Conservation (phyloP, 2,113 vertebrate species). For the Misgurnus anguillicaudatus region DNA sequence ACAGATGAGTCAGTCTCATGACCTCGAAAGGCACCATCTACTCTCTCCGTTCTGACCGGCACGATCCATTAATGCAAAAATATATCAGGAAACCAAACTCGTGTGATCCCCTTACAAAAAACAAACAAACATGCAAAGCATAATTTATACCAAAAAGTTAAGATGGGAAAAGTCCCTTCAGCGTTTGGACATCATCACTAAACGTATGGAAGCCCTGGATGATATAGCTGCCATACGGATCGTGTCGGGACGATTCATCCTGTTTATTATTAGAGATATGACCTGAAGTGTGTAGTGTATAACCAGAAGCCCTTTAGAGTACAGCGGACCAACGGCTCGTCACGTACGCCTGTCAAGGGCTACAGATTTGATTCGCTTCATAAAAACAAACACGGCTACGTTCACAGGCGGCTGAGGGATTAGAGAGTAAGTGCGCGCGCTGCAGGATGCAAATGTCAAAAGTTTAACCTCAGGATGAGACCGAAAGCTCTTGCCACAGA, state of each 20-base stretch:
- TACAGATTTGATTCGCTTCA: background rate
- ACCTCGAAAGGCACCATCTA: no score
- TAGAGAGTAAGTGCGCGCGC: background rate
- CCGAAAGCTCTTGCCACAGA: slow-evolving; percentile 9
- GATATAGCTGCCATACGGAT: slow-evolving; percentile 78
- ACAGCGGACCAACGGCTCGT: slow-evolving; percentile 69
- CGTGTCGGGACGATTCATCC: slow-evolving; percentile 56
- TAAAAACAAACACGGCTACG: background rate
- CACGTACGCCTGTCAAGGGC: slow-evolving; percentile 56
- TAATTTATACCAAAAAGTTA: no score
- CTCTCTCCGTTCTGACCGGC: no score
- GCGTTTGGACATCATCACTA: slow-evolving; percentile 36
- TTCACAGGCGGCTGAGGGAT: slow-evolving; percentile 12
- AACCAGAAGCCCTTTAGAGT: slow-evolving; percentile 76
- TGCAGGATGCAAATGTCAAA: background rate
- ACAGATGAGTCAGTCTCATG: no score
- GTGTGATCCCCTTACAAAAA: no score
- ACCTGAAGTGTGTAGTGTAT: slow-evolving; percentile 68
- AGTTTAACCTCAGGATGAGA: background rate
- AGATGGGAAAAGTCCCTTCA: background rate
- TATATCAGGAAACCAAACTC: no score
- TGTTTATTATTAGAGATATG: slow-evolving; percentile 58
- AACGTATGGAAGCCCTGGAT: slow-evolving; percentile 79
- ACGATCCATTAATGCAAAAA: no score
- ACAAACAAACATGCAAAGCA: no score